Percentiles rank a stretch among this genome's conserved stretches.
Conservation (phyloP, 2,888 invertebrate genomes). For the Hemistola chrysoprasaria region DNA sequence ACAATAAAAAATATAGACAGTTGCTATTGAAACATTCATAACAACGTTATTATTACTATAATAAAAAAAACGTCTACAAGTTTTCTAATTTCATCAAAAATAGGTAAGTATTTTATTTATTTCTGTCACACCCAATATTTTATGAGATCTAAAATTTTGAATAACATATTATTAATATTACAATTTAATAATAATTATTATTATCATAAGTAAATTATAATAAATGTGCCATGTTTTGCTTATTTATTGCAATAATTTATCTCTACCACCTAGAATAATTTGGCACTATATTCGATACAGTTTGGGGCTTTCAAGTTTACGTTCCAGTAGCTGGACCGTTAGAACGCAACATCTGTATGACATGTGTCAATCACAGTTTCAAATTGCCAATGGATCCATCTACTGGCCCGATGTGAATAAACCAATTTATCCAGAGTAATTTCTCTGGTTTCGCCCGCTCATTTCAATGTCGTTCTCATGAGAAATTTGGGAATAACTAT, state of each 20-base stretch:
- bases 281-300: slow-evolving; percentile 18
- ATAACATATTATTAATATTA: too few relatives aligned
- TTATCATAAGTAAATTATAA: too few relatives aligned
- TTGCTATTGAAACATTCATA: too few relatives aligned
- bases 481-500: too few relatives aligned
- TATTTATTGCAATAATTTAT: slow-evolving; percentile 13
- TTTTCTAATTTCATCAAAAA: too few relatives aligned
- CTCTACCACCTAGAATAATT: slow-evolving; percentile 8
- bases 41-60: too few relatives aligned
- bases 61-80: too few relatives aligned
- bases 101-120: too few relatives aligned
- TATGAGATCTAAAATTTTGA: slow-evolving; percentile 19
- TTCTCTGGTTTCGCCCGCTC: slow-evolving; percentile 1
- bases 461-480: too few relatives aligned
- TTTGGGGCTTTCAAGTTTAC: slow-evolving; percentile 12
- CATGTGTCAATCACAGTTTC: slow-evolving; percentile 5
- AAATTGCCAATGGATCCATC: slow-evolving; percentile 2
- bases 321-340: slow-evolving; percentile 7
- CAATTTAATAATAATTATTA: too few relatives aligned
- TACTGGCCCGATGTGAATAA: slow-evolving; percentile 8
- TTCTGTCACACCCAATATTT: slow-evolving; percentile 14
- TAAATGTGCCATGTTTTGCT: slow-evolving; percentile 15
- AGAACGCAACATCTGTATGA: too few relatives aligned
- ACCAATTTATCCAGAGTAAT: not conserved
- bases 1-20: too few relatives aligned